Percentiles rank a stretch among this genome's conserved stretches.
Conservation (phyloP, 2,113 vertebrate species). For the Rhinopomastus cyanomelas region DNA sequence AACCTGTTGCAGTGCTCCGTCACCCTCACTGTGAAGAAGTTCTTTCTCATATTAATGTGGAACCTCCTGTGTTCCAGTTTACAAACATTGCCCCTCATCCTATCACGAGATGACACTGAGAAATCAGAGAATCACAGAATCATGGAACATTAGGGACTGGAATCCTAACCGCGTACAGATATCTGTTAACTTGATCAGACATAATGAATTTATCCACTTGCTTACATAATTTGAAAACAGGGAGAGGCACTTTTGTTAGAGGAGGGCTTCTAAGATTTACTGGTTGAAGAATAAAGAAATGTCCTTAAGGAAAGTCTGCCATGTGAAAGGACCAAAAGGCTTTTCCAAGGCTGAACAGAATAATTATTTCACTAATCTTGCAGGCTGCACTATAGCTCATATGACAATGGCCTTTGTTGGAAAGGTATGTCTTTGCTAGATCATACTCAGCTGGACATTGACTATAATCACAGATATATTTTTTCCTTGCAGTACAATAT, state of each 20-base stretch:
- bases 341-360: background rate
- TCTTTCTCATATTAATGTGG: no score
- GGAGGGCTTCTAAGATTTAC: background rate
- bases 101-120: no score
- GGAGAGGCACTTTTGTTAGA: background rate
- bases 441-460: background rate
- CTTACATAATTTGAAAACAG: fast-evolving
- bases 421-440: background rate
- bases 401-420: background rate
- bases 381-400: fast-evolving
- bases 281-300: background rate
- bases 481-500: background rate
- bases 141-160: no score
- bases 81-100: no score
- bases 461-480: background rate
- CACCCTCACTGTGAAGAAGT: no score
- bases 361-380: background rate
- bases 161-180: background rate
- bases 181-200: background rate
- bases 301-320: background rate
- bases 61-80: no score
- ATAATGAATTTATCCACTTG: background rate
- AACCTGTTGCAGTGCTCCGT: no score
- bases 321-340: background rate
- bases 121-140: no score